Evolutionary conservation across 35 echinoderm and acorn worm species (phyloP).

Genomic region (Chiridota heheva): DNA sequence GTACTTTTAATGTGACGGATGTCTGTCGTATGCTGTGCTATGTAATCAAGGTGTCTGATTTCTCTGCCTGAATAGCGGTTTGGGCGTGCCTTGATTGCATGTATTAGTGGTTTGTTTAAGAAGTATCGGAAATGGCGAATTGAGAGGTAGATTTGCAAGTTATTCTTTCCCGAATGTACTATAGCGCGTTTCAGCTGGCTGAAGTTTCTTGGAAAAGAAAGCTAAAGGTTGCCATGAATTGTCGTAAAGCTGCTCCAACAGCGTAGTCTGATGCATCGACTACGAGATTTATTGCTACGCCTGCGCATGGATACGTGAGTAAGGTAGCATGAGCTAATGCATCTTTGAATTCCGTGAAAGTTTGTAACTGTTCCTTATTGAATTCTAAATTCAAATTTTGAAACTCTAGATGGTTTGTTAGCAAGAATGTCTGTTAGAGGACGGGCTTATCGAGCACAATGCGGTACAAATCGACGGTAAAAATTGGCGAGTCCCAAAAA

Average conservation of each 20-base stretch:
- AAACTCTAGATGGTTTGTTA: slow-evolving; percentile 6
- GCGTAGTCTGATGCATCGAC: slow-evolving; percentile 53
- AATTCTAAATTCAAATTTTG: neutral
- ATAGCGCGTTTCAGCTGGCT: slow-evolving; percentile 42
- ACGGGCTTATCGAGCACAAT: slow-evolving; percentile 22
- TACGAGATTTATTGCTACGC: slow-evolving; percentile 24
- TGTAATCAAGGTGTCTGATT: slow-evolving; percentile 61
- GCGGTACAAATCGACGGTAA: slow-evolving; percentile 55
- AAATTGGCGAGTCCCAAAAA: slow-evolving; percentile 73
- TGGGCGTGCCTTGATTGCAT: slow-evolving; percentile 15
- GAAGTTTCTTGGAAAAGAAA: slow-evolving; percentile 52
- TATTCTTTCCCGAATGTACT: slow-evolving; percentile 49
- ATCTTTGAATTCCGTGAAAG: slow-evolving; percentile 22
- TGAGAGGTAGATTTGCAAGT: slow-evolving; percentile 37
- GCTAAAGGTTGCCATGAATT: slow-evolving; percentile 44
- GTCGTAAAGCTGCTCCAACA: slow-evolving; percentile 51
- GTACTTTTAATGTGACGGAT: slow-evolving; percentile 43
- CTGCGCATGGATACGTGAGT: slow-evolving; percentile 30
- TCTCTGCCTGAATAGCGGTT: slow-evolving; percentile 53
- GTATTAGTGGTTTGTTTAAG: slow-evolving; percentile 51
- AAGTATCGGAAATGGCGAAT: slow-evolving; percentile 54
- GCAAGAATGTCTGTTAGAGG: slow-evolving; percentile 47
- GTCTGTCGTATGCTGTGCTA: slow-evolving; percentile 62
- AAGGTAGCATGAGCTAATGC: slow-evolving; percentile 42
- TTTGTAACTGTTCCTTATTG: neutral